These are phyloP conservation scores for Rhynchomys soricoides DNA, from an alignment of 2,113 vertebrate genomes.

Conservation along the genomic window DNA sequence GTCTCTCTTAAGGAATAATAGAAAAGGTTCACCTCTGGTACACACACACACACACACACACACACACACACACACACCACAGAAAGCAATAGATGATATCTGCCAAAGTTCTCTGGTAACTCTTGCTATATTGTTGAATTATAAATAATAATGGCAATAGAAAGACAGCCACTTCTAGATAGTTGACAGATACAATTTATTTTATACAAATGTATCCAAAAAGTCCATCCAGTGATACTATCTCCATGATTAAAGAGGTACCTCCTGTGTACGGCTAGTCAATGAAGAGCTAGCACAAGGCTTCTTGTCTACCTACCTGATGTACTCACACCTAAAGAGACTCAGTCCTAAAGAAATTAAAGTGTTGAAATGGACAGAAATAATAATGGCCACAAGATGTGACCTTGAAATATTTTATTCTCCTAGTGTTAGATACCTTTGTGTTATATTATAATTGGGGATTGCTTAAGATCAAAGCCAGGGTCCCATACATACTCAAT, in stretches of 20 bases:
- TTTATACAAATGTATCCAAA: not conserved
- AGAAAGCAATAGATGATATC: not conserved
- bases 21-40: not conserved
- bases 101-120: not conserved
- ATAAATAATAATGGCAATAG: not conserved
- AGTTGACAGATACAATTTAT: not conserved
- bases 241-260: not conserved
- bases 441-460: not conserved
- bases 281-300: not conserved
- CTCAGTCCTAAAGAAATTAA: not conserved
- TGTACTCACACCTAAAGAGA: not conserved
- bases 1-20: not conserved
- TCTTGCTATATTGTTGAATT: not conserved
- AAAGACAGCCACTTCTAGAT: not conserved
- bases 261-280: rapidly evolving
- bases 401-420: not conserved
- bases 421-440: not conserved
- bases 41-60: not conserved
- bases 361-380: not conserved
- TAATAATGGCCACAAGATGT: not conserved
- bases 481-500: not conserved
- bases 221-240: not conserved
- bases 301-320: too few species aligned
- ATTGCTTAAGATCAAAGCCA: not conserved
- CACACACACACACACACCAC: not conserved